Percentiles rank a stretch among this genome's conserved stretches.
Conservation (phyloP, 2,888 invertebrate species). For the Dasysyrphus tricinctus region DNA sequence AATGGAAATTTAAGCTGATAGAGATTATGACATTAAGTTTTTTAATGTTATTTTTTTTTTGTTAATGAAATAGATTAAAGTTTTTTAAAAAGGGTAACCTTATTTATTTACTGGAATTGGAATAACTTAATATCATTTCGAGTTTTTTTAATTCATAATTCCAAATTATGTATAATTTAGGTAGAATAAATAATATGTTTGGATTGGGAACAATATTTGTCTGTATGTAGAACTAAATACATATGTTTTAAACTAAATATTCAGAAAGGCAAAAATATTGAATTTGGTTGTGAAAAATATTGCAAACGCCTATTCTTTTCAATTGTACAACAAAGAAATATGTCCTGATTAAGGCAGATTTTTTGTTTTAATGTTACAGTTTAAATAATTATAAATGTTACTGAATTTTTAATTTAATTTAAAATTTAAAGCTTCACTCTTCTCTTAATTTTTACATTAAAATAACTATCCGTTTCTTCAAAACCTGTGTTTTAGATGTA, state of each 20-base stretch:
- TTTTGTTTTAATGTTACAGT: too few species aligned
- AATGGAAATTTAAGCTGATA: neutral
- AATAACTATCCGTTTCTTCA: too few species aligned
- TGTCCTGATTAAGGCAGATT: too few species aligned
- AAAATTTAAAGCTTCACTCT: too few species aligned
- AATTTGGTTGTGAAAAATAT: too few species aligned
- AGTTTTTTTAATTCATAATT: neutral
- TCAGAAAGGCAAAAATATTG: neutral
- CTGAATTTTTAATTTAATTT: too few species aligned
- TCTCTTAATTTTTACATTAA: too few species aligned
- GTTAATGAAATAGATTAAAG: neutral
- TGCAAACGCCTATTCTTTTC: too few species aligned
- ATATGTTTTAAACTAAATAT: neutral
- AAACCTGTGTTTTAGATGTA: too few species aligned
- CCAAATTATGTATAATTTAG: neutral
- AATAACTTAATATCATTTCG: neutral
- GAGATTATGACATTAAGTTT: neutral
- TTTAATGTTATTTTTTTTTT: neutral
- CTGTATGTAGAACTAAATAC: too few species aligned
- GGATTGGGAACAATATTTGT: neutral
- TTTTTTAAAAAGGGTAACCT: neutral
- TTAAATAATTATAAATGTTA: too few species aligned
- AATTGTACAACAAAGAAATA: too few species aligned
- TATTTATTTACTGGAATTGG: neutral
- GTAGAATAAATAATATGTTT: neutral